phyloP scores from a whole-genome alignment of 2,888 invertebrate genomes.

The Tetragonula carbonaria region DNA sequence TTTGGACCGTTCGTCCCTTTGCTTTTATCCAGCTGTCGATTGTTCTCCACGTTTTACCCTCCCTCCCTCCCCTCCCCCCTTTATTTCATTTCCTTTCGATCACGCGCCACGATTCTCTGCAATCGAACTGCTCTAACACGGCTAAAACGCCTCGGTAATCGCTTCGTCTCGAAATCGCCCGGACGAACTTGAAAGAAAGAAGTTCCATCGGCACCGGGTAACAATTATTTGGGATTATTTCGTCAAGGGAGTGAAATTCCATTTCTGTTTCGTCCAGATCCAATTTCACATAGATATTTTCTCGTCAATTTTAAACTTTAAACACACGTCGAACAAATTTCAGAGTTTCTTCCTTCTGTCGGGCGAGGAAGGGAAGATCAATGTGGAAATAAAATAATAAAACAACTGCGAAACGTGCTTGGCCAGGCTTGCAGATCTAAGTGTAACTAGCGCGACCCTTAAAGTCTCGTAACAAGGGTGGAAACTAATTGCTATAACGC shows the following conservation, averaged over 20 bases:
- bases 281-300: no score
- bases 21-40: neutral
- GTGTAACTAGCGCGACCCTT: neutral
- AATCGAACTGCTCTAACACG: conserved; percentile 31
- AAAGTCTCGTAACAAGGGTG: neutral
- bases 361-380: no score
- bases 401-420: neutral
- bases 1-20: neutral
- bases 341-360: no score
- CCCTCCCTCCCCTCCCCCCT: neutral
- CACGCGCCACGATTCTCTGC: conserved; percentile 41
- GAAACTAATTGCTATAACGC: conserved; percentile 5
- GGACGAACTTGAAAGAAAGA: conserved; percentile 24
- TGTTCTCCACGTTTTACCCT: conserved; percentile 15
- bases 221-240: conserved; percentile 2
- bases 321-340: no score
- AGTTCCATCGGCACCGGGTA: neutral
- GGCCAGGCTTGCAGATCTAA: neutral
- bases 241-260: neutral
- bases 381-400: neutral
- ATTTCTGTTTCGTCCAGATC: no score
- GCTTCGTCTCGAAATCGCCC: neutral
- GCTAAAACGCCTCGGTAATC: conserved; percentile 40
- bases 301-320: no score
- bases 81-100: conserved; percentile 47